Conservation (phyloP, 2,797 vertebrate species). For the Chloroceryle amazona region DNA sequence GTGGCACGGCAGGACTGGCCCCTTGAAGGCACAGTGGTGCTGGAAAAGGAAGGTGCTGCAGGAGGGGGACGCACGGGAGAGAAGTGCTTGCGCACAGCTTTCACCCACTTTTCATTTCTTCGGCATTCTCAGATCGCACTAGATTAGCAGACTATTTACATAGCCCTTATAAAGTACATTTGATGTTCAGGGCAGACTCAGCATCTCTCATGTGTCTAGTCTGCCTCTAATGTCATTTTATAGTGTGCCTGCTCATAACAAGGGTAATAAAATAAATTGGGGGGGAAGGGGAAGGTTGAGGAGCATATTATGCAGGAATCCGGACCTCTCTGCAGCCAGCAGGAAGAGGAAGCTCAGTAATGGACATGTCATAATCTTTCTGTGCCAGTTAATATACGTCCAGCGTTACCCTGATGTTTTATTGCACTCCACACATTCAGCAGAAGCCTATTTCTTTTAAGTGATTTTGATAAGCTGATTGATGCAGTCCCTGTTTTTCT, state of each 20-base stretch:
- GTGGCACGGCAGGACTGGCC: neutral
- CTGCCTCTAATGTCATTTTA: constrained; percentile 67
- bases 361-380: constrained; percentile 71
- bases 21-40: neutral
- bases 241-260: constrained; percentile 38
- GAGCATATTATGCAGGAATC: constrained; percentile 28
- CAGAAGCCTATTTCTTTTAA: constrained; percentile 69
- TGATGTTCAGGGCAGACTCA: constrained; percentile 68
- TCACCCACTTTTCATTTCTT: constrained; percentile 7
- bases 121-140: neutral
- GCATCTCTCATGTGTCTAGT: constrained; percentile 58
- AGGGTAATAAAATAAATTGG: constrained; percentile 67
- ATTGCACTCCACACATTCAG: constrained; percentile 61
- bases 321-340: constrained; percentile 24
- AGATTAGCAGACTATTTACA: constrained; percentile 60
- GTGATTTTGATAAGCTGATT: constrained; percentile 74
- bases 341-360: constrained; percentile 66
- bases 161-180: constrained; percentile 43
- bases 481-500: constrained; percentile 66
- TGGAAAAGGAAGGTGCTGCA: fast-evolving
- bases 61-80: neutral
- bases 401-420: constrained; percentile 64
- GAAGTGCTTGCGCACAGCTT: neutral
- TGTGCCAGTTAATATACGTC: constrained; percentile 68
- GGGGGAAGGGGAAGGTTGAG: neutral